Evolutionary conservation across 1,140 invertebrate species (phyloP).

Genomic region (Camponotus vicinus): DNA sequence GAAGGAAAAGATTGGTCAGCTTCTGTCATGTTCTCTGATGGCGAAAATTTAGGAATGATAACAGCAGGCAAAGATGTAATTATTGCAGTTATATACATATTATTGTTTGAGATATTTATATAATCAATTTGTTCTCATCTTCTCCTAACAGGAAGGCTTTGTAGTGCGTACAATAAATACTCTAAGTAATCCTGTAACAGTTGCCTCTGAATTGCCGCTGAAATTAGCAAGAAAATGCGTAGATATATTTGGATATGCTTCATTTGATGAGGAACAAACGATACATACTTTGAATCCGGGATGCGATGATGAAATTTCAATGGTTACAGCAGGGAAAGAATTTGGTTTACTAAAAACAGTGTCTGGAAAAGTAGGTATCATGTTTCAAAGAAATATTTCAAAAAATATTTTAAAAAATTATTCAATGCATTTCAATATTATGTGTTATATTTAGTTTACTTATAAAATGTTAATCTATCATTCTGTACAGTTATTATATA

Average conservation of each 20-base stretch:
- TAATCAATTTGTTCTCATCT: slow-evolving; percentile 24
- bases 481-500: slow-evolving; percentile 89
- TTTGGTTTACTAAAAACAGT: slow-evolving; percentile 93
- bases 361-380: slow-evolving; percentile 90
- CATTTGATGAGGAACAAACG: slow-evolving; percentile 90
- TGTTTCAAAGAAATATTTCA: background rate
- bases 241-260: slow-evolving; percentile 91
- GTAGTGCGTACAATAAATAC: slow-evolving; percentile 93
- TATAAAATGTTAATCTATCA: background rate
- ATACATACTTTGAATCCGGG: slow-evolving; percentile 86
- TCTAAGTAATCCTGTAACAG: slow-evolving; percentile 87
- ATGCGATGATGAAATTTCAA: slow-evolving; percentile 90
- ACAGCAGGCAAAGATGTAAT: slow-evolving; percentile 92
- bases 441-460: slow-evolving; percentile 15
- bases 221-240: slow-evolving; percentile 93
- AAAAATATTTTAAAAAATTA: background rate
- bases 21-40: slow-evolving; percentile 94
- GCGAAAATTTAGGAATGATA: slow-evolving; percentile 93
- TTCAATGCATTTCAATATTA: slow-evolving; percentile 7
- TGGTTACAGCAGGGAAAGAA: slow-evolving; percentile 92
- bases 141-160: slow-evolving; percentile 90
- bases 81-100: slow-evolving; percentile 54
- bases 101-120: slow-evolving; percentile 31
- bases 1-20: slow-evolving; percentile 89
- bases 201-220: slow-evolving; percentile 90